A percentile compares a stretch with the other conserved stretches of the same genome.
phyloP scores from a whole-genome alignment of 2,797 vertebrate genomes.

The Simalia tracyae region DNA sequence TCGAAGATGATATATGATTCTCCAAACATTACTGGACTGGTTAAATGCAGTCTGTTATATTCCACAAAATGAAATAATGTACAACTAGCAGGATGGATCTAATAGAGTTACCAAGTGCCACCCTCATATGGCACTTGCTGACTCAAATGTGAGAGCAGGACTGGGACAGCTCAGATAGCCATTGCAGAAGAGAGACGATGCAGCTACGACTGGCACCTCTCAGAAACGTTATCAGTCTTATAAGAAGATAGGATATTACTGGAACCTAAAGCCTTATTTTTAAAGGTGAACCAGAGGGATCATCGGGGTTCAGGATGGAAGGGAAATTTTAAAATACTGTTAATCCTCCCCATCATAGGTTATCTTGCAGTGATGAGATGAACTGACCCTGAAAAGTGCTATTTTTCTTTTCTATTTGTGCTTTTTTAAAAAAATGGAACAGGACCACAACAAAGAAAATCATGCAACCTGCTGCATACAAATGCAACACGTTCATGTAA shows the following conservation, averaged over 20 bases:
- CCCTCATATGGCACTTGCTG: background rate
- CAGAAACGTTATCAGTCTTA: no score
- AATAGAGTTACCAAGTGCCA: background rate
- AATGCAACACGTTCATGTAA: background rate
- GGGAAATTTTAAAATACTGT: background rate
- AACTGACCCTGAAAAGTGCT: background rate
- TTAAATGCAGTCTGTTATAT: background rate
- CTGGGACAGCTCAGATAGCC: background rate
- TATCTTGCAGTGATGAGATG: background rate
- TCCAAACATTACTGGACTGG: background rate
- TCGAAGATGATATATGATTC: background rate
- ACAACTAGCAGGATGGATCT: background rate
- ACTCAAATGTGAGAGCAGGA: background rate
- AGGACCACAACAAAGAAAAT: background rate
- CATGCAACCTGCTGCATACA: background rate
- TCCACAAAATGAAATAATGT: background rate
- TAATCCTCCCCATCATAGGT: background rate
- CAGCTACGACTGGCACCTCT: background rate
- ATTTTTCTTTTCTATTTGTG: background rate
- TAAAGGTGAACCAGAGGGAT: background rate
- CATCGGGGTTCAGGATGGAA: background rate
- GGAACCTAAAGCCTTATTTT: background rate
- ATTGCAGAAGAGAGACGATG: background rate
- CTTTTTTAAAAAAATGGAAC: background rate
- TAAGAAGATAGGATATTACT: background rate